phyloP scores from a whole-genome alignment of 2,797 vertebrate genomes.

The Orientallactaga sibirica region DNA sequence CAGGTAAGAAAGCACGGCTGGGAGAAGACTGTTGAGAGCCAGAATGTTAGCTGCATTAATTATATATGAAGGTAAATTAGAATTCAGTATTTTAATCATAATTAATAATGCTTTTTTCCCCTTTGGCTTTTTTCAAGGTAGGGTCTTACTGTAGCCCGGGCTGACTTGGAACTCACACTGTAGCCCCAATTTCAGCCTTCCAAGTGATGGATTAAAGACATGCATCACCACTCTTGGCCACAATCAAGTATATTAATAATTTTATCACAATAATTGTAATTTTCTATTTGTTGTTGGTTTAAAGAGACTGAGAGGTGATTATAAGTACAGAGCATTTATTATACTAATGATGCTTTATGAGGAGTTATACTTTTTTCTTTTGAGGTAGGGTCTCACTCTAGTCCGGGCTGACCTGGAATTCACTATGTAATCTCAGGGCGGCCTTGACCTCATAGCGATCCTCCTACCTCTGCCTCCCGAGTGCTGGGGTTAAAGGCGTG shows the following conservation, averaged over 20 bases:
- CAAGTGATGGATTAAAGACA: no score
- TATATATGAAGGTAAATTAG: background rate
- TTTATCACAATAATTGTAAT: background rate
- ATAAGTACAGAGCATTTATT: constrained; percentile 3
- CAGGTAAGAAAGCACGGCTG: background rate
- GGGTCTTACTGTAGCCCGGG: no score
- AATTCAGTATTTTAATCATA: background rate
- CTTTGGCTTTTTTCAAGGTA: no score
- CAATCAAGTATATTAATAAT: background rate
- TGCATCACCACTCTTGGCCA: no score
- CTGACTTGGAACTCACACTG: no score
- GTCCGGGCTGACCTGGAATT: background rate
- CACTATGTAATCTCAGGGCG: background rate
- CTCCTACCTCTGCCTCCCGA: no score
- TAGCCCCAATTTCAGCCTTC: no score
- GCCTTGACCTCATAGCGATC: no score
- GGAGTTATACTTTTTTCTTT: background rate
- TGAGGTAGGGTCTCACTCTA: background rate
- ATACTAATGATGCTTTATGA: background rate
- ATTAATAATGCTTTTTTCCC: background rate
- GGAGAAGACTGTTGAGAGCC: background rate
- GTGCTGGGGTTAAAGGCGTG: no score
- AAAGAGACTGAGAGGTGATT: background rate
- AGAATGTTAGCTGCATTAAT: background rate
- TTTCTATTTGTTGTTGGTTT: constrained; percentile 1